Evolutionary conservation across 2,113 vertebrate species (phyloP), one percentile per base, ranked within the genome.

Genomic region (Pollimyrus isidori): DNA sequence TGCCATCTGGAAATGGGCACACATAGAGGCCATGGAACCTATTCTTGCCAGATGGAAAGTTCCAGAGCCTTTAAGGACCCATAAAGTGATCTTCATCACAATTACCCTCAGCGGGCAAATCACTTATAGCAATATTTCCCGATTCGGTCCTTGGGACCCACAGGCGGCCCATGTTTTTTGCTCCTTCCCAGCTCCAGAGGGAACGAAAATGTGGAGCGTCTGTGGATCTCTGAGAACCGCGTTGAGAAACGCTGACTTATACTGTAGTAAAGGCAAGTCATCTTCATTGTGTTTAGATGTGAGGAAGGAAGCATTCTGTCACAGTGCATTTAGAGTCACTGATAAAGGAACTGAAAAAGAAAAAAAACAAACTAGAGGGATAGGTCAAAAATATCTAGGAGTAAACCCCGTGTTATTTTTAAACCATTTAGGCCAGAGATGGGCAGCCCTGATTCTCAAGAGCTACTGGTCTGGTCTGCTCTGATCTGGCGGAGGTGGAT

Each of bases 1-100:
- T 88, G 88, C 80, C 89, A 87, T 88, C 52, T 50, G 89, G 48
- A 45, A 42, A 11, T 4, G 52, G 42, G 76, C 17, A 53, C 87
- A 65, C 39, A 39, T 9, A 42, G n/a, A 88, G 46, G 13, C 30
- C 35, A 35, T 76, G 30, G 35, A 30, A 39, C 26, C 35, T 39
- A 19, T 80, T 39, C 73, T 80, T 69, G 62, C n/a, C 62, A 69
- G 62, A 19, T 2, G 17, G 35, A 80, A 80, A 39, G 73, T 42
- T 80, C 73, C 73, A 42, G 35, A 80, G 17, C 35, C 35, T 76
- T 39, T 76, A 42, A 39, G n/a, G n/a, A 80, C 30, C 35, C 73
- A 42, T 80, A 19, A 80, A 80, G 35, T 35, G 73, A 19, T 35
- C 26, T 76, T 76, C 35, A 39, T 76, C 73, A 42, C 35, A 19